Percentiles rank a stretch among this genome's conserved stretches.
Conservation (phyloP, 1,140 invertebrate genomes). For the Brachionus asplanchnoidis region DNA sequence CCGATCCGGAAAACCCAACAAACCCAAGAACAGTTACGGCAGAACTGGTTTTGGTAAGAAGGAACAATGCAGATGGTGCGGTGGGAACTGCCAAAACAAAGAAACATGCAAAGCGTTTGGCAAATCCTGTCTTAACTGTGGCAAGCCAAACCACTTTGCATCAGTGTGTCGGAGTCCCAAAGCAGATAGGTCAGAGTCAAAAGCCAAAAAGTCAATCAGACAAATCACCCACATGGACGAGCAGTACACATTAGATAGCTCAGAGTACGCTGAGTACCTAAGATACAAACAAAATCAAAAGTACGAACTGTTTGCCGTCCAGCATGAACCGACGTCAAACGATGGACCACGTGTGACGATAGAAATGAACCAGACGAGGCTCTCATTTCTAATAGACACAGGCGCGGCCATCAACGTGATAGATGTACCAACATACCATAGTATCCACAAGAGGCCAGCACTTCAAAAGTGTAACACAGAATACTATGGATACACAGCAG, state of each 20-base stretch:
- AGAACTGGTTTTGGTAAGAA: neutral
- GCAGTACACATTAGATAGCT: neutral
- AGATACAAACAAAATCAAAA: neutral
- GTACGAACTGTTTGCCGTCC: neutral
- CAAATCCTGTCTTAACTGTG: neutral
- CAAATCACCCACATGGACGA: neutral
- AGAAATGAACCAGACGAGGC: neutral
- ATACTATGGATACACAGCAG: neutral
- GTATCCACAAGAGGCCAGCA: neutral
- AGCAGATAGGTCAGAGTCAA: neutral
- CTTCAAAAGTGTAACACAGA: neutral
- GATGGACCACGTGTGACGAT: neutral
- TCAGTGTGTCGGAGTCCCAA: neutral
- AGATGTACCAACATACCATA: neutral
- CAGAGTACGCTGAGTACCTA: neutral
- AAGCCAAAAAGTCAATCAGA: neutral
- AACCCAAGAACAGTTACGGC: neutral
- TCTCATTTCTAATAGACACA: neutral
- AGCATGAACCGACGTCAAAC: neutral
- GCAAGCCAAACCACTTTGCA: neutral
- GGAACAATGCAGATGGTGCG: neutral
- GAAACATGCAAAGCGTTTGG: neutral
- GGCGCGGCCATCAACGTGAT: neutral
- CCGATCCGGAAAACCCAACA: neutral
- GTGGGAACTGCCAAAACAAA: neutral